Base-by-base conservation (phyloP, 2,888 invertebrate species). In the Endotricha flammealis region DNA sequence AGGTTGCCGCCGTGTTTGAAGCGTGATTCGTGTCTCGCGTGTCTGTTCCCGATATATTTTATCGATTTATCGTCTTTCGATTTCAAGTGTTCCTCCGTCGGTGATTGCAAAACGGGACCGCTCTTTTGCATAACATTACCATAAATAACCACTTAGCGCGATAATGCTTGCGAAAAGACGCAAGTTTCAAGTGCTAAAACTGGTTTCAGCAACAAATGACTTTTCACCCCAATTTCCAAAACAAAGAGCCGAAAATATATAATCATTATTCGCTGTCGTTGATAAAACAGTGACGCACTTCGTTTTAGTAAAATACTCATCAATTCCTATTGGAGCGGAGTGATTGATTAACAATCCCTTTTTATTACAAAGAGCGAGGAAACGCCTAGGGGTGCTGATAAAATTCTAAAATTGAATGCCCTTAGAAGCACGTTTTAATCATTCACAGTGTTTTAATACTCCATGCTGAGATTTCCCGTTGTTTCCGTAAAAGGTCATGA, bases 1-100 rank as follows among this genome's bases (percentile, higher is more conserved):
- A 68, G 68, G 69, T 53, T 46, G 30, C 20, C 11, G 22, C 37
- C 34, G 42, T 41, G 42, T 53, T 57, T 48, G 53, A 53, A 55
- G 61, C 47, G 50, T 48, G 36, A 56, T 43, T 54, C 59, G 54
- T 64, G 57, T 50, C 38, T 57, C 44, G 55, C 59, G 54, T 64
- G 57, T 50, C 48, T 55, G 39, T 50, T 55, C 46, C 43, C 46
- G 44, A 46, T 51, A 48, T 52, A 22, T 25, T 38, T 41, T 41
- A 64, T 64, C 53, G 60, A 41, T 42, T 47, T 29, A 29, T 45
- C 38, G 42, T 46, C 47, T 41, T 35, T 25, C 23, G 28, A 38
- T 36, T 29, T 25, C 16, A 29, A 32, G 41, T 25, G 14, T 27
- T 29, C 22, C 16, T 20, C 29, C 25, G 31, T 35, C 29, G 14